Evolutionary conservation across 1,140 invertebrate species (phyloP), one percentile per base, ranked within the genome.

Genomic region (Marisa cornuarietis): DNA sequence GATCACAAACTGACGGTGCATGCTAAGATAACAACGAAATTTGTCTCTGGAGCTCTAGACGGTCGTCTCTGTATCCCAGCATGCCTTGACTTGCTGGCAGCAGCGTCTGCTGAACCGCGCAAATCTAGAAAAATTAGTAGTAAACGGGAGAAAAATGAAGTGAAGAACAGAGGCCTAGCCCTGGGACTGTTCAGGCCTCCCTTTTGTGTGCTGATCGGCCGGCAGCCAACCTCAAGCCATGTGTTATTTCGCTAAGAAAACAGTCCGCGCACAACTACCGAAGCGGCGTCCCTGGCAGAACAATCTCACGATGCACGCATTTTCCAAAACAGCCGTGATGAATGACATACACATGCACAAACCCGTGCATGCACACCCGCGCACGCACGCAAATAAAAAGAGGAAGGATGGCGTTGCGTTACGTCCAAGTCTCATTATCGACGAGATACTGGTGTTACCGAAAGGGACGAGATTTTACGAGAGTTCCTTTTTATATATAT

Each of bases 231-330:
- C 54, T 52, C 71, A 5, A 22, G 71, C 51, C 71, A 73, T 52
- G 51, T 73, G 71, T 73, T 73, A 73, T 73, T 73, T 54, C 71
- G 71, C 71, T 73, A 54, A 73, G 71, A 73, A 73, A 73, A 73
- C 71, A 73, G 22, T n/a, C 71, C 14, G 71, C 54, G 22, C 54
- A 49, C 71, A 73, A 73, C 65, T n/a, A n/a, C 22, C 10, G 6
- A 13, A 6, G 65, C 51, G 52, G 14, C 14, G 20, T 8, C 16
- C 10, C 54, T 58, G 54, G 54, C 42, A 73, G 51, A 31, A n/a
- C 71, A 73, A 73, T 73, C 54, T 4, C 54, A n/a, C 71, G n/a
- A 73, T 49, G 16, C 52, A 52, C 71, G 52, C 42, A 73, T 73
- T 61, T 73, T 73, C 71, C 71, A 51, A 73, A 73, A 73, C 71